Evolutionary conservation across 30 jellyfish, hydroid and myxozoan genomes (phyloP), one percentile per base, ranked within the genome.

Genomic region (Turritopsis dohrnii): DNA sequence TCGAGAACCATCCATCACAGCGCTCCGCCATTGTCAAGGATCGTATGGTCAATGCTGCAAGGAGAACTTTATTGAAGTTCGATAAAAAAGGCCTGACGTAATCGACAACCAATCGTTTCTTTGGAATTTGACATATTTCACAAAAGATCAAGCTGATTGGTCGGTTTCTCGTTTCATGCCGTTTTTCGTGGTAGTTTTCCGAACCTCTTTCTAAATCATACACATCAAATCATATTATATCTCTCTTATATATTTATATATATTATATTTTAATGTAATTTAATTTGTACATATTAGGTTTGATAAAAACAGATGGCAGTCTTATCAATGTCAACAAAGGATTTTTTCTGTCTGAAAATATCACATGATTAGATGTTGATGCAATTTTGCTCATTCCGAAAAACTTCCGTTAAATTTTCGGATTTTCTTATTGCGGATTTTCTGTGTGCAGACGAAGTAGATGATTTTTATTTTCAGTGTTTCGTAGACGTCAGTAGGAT

Each of bases 1-100:
- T 74, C 23, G 83, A 74, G 21, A 22, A 74, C 19, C 83, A 74
- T 30, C 83, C 83, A 23, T 74, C 83, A 74, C 83, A 74, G 60
- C 28, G 41, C 9, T 8, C 27, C 28, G 83, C 28, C 13, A 74
- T 74, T 74, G 41, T 74, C 24, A 9, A 21, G 23, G 83, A 74
- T 29, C 83, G 83, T 16, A 74, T 74, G 41, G 65, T 24, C 18
- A 74, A 74, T 30, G 83, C 83, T 24, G 83, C 83, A 4, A 26
- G 83, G 0, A 26, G 83, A 29, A 74, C 83, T 9, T 16, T 74
- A 23, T 41, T 74, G 9, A 23, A 26, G 18, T 16, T 27, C 9
- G 65, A 74, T 16, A 74, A 26, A 26, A 24, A 74, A 0, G 7
- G 13, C 0, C 16, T 41, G 60, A 41, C 60, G 60, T 41, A 41